Percentiles rank a stretch among this genome's conserved stretches.
Conservation (phyloP, 2,113 vertebrate species). For the Columba livia region DNA sequence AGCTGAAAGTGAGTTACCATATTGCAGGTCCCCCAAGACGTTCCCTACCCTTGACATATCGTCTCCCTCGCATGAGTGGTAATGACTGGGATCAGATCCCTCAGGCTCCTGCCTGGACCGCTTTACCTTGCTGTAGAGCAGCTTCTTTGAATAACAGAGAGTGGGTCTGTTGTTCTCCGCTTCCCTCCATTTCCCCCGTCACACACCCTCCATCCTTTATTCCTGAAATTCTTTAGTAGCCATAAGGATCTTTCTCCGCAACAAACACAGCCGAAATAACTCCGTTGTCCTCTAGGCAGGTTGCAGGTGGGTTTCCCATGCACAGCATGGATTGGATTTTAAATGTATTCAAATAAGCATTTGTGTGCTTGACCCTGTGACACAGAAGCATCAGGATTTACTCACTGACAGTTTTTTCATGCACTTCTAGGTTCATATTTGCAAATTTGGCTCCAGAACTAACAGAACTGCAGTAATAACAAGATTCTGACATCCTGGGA, state of each 20-base stretch:
- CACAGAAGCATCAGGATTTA: conserved; percentile 23
- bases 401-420: neutral
- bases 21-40: conserved; percentile 62
- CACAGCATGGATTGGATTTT: neutral
- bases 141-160: neutral
- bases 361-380: neutral
- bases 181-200: neutral
- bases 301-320: conserved; percentile 24
- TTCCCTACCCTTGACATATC: conserved; percentile 69
- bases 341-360: conserved; percentile 31
- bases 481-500: neutral
- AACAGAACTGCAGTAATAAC: neutral
- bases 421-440: neutral
- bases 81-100: conserved; percentile 59
- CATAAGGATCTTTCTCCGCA: neutral
- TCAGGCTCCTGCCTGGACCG: conserved; percentile 21
- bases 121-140: conserved; percentile 17
- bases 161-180: neutral
- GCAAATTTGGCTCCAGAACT: conserved; percentile 11
- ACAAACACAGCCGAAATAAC: neutral
- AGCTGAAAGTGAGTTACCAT: conserved; percentile 70
- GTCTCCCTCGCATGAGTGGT: conserved; percentile 55
- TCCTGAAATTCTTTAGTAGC: neutral
- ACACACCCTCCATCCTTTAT: neutral
- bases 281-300: conserved; percentile 13